Base-by-base conservation (phyloP, 2,797 vertebrate species). In the Hafferia zeledoni region DNA sequence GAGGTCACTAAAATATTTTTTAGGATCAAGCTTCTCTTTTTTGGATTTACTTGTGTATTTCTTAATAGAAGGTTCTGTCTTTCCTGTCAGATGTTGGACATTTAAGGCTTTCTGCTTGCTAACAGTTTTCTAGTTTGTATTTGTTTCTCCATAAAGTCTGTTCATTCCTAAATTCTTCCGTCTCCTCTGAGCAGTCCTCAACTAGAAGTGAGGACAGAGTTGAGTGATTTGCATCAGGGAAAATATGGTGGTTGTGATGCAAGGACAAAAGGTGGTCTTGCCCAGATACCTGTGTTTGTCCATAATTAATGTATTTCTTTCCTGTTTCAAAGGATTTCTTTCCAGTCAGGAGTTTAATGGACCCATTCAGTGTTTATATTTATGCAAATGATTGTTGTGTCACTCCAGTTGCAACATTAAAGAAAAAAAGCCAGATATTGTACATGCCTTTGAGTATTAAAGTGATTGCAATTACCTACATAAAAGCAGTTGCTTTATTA, bases 401-500 rank as follows among this genome's bases (percentile, higher is more conserved):
- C 89, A 72, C 50, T 75, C 8, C 28, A 39, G 79, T 75, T 77
- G 68, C 71, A 87, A 67, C 60, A 64, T 75, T 63, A 68, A 86
- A 91, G 77, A 68, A 84, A 43, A 69, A 69, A 55, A 70, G n/a
- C 10, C 75, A 56, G 74, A 91, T 96, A 96, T 94, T 94, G 97
- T 95, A 89, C 90, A 33, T 96, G 83, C 87, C 92, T 97, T 96
- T 97, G 95, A 93, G 79, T 96, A 69, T 86, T 96, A 96, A 92
- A 96, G 94, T 95, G 82, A 89, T 96, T 95, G 50, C 86, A 96
- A 94, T 96, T 98, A 96, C 97, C 94, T 97, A 94, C 96, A 97
- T 96, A 88, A 98, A 97, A 98, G 92, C 95, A 96, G 94, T 92
- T 95, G 80, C 96, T 97, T 97, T 98, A 97, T 97, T 98, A 97